Evolutionary conservation across 64 coral and sea anemone genomes (phyloP).

Genomic region (Cladopsammia gracilis): DNA sequence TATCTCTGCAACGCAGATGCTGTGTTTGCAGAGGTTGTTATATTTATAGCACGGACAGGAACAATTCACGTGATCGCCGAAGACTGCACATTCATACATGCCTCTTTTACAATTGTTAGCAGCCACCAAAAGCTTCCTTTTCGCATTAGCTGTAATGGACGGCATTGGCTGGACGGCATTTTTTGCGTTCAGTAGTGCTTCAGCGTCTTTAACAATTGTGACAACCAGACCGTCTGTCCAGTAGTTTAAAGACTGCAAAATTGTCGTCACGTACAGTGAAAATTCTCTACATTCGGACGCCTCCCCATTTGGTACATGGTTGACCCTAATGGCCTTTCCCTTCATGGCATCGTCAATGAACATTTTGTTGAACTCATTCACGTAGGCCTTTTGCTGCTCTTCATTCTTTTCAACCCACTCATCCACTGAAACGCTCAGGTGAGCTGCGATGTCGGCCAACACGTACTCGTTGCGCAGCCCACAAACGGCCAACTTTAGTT

Average conservation of each 20-base stretch:
- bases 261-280: background rate
- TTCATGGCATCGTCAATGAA: conserved; percentile 12
- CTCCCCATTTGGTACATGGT: background rate
- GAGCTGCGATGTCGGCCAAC: conserved; percentile 29
- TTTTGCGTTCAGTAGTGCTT: background rate
- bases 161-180: background rate
- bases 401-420: conserved; percentile 40
- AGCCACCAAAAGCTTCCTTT: background rate
- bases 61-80: conserved; percentile 33
- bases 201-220: background rate
- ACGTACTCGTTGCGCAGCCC: conserved; percentile 58
- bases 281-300: background rate
- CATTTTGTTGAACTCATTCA: conserved; percentile 15
- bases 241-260: background rate
- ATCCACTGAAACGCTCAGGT: conserved; percentile 46
- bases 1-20: background rate
- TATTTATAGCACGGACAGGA: conserved; percentile 37
- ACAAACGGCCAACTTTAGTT: conserved; percentile 20
- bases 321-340: background rate
- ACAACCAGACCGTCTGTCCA: background rate
- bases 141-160: background rate
- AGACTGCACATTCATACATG: conserved; percentile 36
- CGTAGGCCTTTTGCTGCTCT: conserved; percentile 27
- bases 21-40: conserved; percentile 19
- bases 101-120: conserved; percentile 24